Conservation (phyloP, 1,140 invertebrate species). For the Ips nitidus region DNA sequence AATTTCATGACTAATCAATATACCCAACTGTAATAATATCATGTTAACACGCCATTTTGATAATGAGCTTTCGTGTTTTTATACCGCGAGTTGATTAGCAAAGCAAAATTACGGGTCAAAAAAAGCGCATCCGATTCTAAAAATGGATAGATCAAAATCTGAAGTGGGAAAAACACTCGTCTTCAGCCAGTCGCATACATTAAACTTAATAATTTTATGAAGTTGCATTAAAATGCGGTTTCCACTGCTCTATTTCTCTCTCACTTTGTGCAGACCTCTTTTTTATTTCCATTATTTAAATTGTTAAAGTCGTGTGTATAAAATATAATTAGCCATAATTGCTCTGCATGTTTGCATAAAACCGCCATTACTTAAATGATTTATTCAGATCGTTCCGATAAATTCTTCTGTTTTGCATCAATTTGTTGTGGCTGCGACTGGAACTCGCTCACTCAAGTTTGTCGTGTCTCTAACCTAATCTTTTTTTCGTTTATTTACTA, state of each 20-base stretch:
- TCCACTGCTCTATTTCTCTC: not conserved
- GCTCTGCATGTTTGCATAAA: constrained; percentile 34
- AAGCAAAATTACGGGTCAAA: too few relatives aligned
- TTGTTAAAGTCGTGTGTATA: constrained; percentile 30
- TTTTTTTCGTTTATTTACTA: too few relatives aligned
- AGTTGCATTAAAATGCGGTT: constrained; percentile 27
- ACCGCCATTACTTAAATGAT: constrained; percentile 32
- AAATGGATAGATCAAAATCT: too few relatives aligned
- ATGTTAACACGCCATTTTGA: too few relatives aligned
- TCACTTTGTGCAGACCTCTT: not conserved
- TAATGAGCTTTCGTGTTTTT: too few relatives aligned
- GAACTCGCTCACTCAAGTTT: constrained; percentile 12
- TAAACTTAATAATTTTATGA: not conserved
- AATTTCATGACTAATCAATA: too few relatives aligned
- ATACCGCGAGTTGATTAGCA: too few relatives aligned
- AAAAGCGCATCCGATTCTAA: too few relatives aligned
- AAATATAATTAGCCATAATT: constrained; percentile 37
- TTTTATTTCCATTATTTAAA: constrained; percentile 36
- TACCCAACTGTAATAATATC: too few relatives aligned
- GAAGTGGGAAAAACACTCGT: too few relatives aligned
- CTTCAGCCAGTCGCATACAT: too few relatives aligned
- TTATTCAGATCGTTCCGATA: constrained; percentile 35
- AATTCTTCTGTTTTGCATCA: constrained; percentile 36
- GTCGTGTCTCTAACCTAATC: too few relatives aligned
- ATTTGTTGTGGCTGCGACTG: constrained; percentile 35